Conservation (phyloP, 2,888 invertebrate species). For the Salticus scenicus region DNA sequence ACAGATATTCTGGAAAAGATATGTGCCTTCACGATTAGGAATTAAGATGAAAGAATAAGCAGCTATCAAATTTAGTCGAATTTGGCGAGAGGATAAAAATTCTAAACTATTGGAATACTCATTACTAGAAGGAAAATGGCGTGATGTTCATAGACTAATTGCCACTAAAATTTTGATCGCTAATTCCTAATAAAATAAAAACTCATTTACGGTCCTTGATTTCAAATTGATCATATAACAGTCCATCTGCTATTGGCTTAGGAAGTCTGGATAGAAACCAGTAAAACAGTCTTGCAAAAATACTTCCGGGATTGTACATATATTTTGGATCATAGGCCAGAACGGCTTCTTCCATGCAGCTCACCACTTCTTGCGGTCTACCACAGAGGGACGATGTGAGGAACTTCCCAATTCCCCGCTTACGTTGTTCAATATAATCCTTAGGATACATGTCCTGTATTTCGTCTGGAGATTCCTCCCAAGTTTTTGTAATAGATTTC, state of each 20-base stretch:
- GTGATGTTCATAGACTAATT: too few species aligned
- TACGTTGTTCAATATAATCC: conserved; percentile 19
- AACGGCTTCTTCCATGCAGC: conserved; percentile 56
- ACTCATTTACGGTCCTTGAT: too few species aligned
- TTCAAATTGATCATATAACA: conserved; percentile 12
- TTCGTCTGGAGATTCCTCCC: conserved; percentile 45
- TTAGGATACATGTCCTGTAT: conserved; percentile 18
- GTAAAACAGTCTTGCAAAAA: conserved; percentile 18
- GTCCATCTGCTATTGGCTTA: conserved; percentile 33
- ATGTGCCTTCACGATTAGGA: too few species aligned
- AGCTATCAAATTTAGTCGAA: too few species aligned
- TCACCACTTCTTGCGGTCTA: conserved; percentile 50
- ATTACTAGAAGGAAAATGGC: too few species aligned
- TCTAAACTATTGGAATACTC: too few species aligned
- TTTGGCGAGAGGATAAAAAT: too few species aligned
- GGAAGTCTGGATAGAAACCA: conserved; percentile 46
- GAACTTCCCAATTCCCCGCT: background rate
- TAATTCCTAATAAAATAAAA: too few species aligned
- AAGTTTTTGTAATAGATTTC: conserved; percentile 27
- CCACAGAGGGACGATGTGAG: conserved; percentile 39
- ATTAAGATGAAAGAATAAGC: too few species aligned
- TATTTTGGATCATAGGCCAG: conserved; percentile 54
- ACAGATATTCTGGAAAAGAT: too few species aligned
- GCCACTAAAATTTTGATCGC: too few species aligned
- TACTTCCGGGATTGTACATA: conserved; percentile 45